Conservation (phyloP, 2,888 invertebrate species). For the Odontothrips loti region DNA sequence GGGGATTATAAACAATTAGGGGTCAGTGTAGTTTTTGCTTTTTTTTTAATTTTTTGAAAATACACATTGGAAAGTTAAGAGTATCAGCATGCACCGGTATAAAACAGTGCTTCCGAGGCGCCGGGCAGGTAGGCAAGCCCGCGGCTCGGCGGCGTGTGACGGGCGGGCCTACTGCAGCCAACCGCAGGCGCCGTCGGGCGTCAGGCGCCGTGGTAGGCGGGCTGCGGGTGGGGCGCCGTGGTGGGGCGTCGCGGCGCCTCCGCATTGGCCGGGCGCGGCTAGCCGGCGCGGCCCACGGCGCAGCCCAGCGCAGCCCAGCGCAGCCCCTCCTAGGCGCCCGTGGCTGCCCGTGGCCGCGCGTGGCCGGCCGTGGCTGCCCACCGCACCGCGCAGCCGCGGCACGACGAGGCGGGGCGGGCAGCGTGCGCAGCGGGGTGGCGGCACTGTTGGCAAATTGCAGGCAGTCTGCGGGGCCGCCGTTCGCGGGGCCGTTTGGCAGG, state of each 20-base stretch:
- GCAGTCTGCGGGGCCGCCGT: not conserved
- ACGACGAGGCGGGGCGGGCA: no score
- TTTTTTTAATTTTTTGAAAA: no score
- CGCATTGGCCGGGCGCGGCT: not conserved
- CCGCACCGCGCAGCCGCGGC: no score
- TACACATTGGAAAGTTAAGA: no score
- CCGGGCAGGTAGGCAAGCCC: no score
- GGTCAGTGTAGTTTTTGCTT: no score
- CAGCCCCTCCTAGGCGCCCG: not conserved
- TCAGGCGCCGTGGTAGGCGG: not conserved
- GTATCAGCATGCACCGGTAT: no score
- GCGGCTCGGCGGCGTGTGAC: no score
- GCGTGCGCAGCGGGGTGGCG: not conserved
- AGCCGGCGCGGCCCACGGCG: not conserved
- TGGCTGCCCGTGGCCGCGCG: not conserved
- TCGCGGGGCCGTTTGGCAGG: not conserved
- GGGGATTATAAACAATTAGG: no score
- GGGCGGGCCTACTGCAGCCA: no score
- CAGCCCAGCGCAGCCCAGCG: not conserved
- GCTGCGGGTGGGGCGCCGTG: not conserved
- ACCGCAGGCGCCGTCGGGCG: no score
- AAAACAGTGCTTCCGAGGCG: no score
- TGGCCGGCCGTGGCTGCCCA: not conserved
- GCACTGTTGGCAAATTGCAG: not conserved
- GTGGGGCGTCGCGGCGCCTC: conserved; percentile 7